Evolutionary conservation across 2,888 invertebrate species (phyloP), one percentile per base, ranked within the genome.

Genomic region (Gymnoscelis rufifasciata): DNA sequence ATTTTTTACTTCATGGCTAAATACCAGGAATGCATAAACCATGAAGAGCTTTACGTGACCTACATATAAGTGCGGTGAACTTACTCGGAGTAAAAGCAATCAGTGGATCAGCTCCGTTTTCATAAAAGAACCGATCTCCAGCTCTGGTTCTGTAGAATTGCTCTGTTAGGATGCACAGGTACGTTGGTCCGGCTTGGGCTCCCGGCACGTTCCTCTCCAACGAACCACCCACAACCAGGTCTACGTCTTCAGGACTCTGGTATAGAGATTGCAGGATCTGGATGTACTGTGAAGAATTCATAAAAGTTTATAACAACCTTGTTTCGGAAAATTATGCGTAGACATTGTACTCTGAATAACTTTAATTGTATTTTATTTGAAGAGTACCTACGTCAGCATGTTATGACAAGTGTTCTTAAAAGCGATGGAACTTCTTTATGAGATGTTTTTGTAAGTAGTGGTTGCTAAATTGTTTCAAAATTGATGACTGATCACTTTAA

Each of bases 121-220:
- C 95, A 64, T 91, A 97, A 91, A 95, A 97, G 79, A 91, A 96
- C 50, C 97, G 89, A 78, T 97, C 97, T 0, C 95, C 96, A 6
- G 91, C 93, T 62, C 96, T 91, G 0, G 96, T 94, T 54, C 95
- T 90, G 70, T 92, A 94, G 84, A 97, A 97, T 80, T 97, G 97
- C 68, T 94, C 95, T 0, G 94, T 93, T 3, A 97, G 82, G 56
- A 97, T 93, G 70, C 97, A 97, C 1, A 95, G 90, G 89, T 94
- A 96, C 0, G 97, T 96, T 1, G 97, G 97, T 0, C 97, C 97
- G 0, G 94, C 90, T 36, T 94, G 88, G 0, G 96, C 92, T 0
- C 94, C 95, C 0, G 91, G 91, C 1, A 95, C 93, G 47, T 93
- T 92, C 0, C 80, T 78, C 77, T 97, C 97, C 39, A 96, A 71